Evolutionary conservation across 2,797 vertebrate genomes (phyloP).

Genomic region (Intellagama lesueurii): DNA sequence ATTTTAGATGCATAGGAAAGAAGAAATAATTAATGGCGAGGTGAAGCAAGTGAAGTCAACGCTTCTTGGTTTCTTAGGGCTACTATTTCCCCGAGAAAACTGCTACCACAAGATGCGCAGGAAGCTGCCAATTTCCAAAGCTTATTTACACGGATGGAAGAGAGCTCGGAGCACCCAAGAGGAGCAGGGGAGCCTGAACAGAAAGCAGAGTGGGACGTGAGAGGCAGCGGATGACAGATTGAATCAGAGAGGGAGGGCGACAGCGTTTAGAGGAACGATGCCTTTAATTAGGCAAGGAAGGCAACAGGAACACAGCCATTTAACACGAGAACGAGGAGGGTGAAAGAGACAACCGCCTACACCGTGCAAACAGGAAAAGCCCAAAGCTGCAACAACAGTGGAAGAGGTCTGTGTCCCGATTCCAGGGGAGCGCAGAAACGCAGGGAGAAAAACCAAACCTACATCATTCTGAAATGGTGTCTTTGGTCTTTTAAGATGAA

Average conservation of each 20-base stretch:
- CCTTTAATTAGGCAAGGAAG: constrained; percentile 47
- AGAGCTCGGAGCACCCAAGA: constrained; percentile 40
- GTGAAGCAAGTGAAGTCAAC: constrained; percentile 45
- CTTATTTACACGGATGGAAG: constrained; percentile 63
- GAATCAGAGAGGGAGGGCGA: constrained; percentile 42
- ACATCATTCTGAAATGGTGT: too few relatives aligned
- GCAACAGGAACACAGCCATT: constrained; percentile 13
- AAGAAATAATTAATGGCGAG: constrained; percentile 3
- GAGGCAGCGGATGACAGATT: constrained; percentile 45
- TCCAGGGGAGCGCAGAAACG: not conserved
- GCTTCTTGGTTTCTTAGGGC: constrained; percentile 47
- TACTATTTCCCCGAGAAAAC: constrained; percentile 54
- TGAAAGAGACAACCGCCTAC: not conserved
- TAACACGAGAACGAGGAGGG: not conserved
- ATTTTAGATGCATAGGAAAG: constrained; percentile 41
- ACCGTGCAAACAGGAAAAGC: not conserved
- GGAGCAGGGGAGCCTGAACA: not conserved
- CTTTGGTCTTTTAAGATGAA: too few relatives aligned
- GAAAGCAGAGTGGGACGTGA: not conserved
- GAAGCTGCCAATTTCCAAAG: constrained; percentile 63
- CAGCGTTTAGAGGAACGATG: constrained; percentile 38
- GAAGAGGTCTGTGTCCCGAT: not conserved
- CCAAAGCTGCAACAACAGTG: too few relatives aligned
- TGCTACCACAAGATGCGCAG: constrained; percentile 64
- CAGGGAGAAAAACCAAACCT: too few relatives aligned